phyloP scores from a whole-genome alignment of 2,113 vertebrate genomes.

The Sapajus apella region DNA sequence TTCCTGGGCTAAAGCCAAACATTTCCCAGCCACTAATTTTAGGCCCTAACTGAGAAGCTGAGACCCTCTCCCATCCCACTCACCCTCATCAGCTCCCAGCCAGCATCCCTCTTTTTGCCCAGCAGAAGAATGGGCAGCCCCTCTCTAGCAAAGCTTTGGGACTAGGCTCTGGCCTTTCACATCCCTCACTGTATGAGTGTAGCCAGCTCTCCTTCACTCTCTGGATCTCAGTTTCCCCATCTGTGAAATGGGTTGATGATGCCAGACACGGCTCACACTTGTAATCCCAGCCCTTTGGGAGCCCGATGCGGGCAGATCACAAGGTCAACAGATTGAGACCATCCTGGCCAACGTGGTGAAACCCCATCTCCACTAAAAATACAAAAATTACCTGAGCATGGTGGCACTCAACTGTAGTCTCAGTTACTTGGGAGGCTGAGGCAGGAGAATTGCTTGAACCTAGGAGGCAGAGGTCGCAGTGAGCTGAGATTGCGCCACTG shows the following conservation, averaged over 20 bases:
- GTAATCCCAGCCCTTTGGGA: too few relatives aligned
- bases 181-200: not conserved
- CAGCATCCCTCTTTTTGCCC: not conserved
- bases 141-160: not conserved
- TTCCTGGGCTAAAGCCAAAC: slow-evolving; percentile 51
- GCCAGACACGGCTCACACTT: too few relatives aligned
- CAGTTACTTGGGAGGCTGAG: too few relatives aligned
- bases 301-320: too few relatives aligned
- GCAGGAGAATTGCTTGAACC: too few relatives aligned
- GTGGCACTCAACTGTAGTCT: too few relatives aligned
- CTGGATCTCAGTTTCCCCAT: slow-evolving; percentile 23
- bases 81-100: not conserved
- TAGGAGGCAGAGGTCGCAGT: too few relatives aligned
- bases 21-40: slow-evolving; percentile 66
- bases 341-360: too few relatives aligned
- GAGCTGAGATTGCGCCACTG: too few relatives aligned
- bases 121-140: not conserved
- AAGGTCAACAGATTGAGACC: too few relatives aligned
- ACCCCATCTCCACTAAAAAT: too few relatives aligned
- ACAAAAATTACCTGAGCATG: too few relatives aligned
- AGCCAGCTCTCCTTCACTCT: not conserved
- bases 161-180: not conserved
- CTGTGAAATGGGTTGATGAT: not conserved
- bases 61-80: slow-evolving; percentile 38
- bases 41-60: slow-evolving; percentile 41